Base-by-base conservation (phyloP, 2,113 vertebrate species). In the Perca fluviatilis region DNA sequence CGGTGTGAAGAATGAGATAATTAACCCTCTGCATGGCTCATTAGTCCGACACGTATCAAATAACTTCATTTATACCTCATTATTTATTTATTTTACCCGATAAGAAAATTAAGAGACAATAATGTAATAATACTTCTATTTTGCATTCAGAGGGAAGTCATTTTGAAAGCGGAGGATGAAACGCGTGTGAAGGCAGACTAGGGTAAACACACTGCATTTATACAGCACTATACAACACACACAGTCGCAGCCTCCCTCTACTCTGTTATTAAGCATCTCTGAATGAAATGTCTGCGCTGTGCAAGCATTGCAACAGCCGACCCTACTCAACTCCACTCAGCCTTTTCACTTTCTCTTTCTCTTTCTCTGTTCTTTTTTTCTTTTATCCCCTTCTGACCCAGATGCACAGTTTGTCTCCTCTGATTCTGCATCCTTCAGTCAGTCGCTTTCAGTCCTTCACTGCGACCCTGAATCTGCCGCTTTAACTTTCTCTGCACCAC, bases 371-470 rank as follows among this genome's bases (percentile, higher is more conserved):
- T 36, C 58, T 2, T 7, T 54, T 25, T 54, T 15, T 4, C 5
- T 54, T 33, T 62, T 12, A 74, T 84, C 82, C 13, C 1, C 50
- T 13, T 4, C 1, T 79, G 76, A 69, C 76, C 70, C 70, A 79
- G 25, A 78, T 69, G 15, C 62, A 43, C 6, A 9, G 3, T 78
- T 21, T 21, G 9, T 36, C n/a, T 65, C 60, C 4, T 21, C 40
- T 21, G 0, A 53, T 18, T 2, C 21, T 50, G 46, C 2, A 8
- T 40, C 51, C 33, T 47, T 47, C 50, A 5, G 33, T 33, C 33
- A 33, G 33, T 33, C 6, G 5, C 33, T 33, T 33, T 33, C 33
- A 33, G 18, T 25, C 47, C 66, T 6, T 58, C 63, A 23, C 25
- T 27, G 15, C 58, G 8, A 3, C 6, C 6, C 23, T 33, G 16